Conservation (phyloP, 2,888 invertebrate species). For the Aproaerema taeniolella region DNA sequence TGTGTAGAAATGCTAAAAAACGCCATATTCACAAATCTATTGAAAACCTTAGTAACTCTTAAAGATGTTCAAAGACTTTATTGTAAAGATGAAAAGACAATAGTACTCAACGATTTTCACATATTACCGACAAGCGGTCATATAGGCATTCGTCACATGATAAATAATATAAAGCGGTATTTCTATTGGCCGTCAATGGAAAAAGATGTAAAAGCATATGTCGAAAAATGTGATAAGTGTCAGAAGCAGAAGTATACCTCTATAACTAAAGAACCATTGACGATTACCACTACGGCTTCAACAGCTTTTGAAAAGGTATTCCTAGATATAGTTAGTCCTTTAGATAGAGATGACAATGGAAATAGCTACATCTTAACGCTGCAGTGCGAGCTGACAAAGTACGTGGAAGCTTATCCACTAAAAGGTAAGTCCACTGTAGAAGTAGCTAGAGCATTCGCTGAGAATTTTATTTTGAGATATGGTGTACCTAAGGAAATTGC, state of each 20-base stretch:
- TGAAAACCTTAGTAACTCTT: too few species aligned
- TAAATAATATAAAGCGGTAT: constrained; percentile 13
- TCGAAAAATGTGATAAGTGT: constrained; percentile 18
- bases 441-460: neutral
- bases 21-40: too few species aligned
- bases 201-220: constrained; percentile 18
- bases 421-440: neutral
- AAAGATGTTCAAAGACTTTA: too few species aligned
- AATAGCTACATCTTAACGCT: constrained; percentile 11
- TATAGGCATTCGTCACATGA: constrained; percentile 13
- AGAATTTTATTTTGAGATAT: constrained; percentile 4
- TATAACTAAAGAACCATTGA: constrained; percentile 12
- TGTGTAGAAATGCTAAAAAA: too few species aligned
- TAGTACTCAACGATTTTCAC: constrained; percentile 14
- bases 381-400: constrained; percentile 15
- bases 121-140: constrained; percentile 17
- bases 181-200: constrained; percentile 13
- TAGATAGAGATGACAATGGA: constrained; percentile 7
- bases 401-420: constrained; percentile 16
- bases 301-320: constrained; percentile 15
- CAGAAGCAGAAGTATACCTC: constrained; percentile 15
- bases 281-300: constrained; percentile 13
- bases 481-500: neutral
- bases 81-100: constrained; percentile 8
- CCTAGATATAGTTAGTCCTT: constrained; percentile 15